phyloP scores from a whole-genome alignment of 2,113 vertebrate species.

The Pelusios castaneus region DNA sequence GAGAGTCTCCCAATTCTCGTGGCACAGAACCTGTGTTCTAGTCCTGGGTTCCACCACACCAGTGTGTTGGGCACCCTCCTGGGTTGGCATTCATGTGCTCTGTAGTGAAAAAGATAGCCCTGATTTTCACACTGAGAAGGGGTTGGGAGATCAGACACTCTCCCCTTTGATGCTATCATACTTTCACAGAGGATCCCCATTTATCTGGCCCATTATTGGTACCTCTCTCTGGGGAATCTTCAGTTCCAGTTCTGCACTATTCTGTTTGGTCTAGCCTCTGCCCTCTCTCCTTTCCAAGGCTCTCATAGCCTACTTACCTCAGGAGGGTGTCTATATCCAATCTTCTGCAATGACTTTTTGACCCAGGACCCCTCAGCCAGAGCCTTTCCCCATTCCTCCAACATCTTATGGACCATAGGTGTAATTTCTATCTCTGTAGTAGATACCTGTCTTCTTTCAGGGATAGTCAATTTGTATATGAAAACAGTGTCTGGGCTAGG shows the following conservation, averaged over 20 bases:
- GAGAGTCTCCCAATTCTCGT: not conserved
- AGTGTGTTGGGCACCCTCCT: not conserved
- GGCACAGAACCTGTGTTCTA: not conserved
- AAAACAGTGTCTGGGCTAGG: not conserved
- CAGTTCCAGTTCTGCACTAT: not conserved
- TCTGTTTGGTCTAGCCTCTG: not conserved
- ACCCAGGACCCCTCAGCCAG: not conserved
- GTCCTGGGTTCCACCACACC: not conserved
- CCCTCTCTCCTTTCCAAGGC: not conserved
- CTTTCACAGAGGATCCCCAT: not conserved
- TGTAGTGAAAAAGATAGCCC: not conserved
- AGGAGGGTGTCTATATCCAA: not conserved
- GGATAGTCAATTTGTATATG: not conserved
- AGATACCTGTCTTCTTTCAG: not conserved
- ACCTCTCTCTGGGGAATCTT: not conserved
- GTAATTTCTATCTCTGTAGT: not conserved
- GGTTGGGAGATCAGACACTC: conserved; percentile 18
- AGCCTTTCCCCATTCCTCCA: not conserved
- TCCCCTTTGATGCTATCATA: not conserved
- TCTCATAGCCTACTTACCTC: not conserved
- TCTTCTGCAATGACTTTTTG: not conserved
- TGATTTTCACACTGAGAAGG: not conserved
- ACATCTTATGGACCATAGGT: not conserved
- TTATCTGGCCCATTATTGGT: not conserved
- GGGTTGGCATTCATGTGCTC: conserved; percentile 24